These are phyloP conservation scores for Lycocerus yunnanus DNA, from an alignment of 2,888 invertebrate genomes.

Conservation along the genomic window DNA sequence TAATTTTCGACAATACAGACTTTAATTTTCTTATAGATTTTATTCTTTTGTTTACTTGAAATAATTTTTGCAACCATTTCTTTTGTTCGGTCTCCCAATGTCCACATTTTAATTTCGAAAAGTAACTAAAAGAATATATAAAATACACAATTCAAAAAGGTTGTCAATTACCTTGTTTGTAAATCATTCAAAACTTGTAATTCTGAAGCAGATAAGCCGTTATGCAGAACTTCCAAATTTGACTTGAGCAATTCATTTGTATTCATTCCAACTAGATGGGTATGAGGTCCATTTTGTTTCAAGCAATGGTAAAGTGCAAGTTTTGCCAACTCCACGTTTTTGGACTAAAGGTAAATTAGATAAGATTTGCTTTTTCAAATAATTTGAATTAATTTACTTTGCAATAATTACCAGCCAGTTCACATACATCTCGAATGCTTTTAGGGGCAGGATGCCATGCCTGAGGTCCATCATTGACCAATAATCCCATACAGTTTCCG, in stretches of 20 bases:
- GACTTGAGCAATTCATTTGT: conserved; percentile 63
- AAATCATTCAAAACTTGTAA: conserved; percentile 58
- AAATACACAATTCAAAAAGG: background rate
- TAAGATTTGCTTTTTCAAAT: background rate
- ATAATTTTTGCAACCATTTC: conserved; percentile 44
- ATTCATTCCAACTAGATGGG: conserved; percentile 79
- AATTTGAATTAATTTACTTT: conserved; percentile 56
- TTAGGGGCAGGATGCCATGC: conserved; percentile 80
- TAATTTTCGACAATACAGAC: background rate
- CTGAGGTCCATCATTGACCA: conserved; percentile 75
- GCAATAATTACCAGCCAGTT: conserved; percentile 67
- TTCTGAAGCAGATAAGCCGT: conserved; percentile 71
- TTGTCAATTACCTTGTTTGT: conserved; percentile 39
- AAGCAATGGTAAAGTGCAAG: conserved; percentile 71
- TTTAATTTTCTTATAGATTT: background rate
- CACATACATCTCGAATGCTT: conserved; percentile 65
- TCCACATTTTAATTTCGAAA: conserved; percentile 54
- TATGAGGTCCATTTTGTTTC: conserved; percentile 64
- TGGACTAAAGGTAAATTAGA: conserved; percentile 51
- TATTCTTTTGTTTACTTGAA: background rate
- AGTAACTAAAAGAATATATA: conserved; percentile 49
- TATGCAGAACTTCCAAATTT: conserved; percentile 67
- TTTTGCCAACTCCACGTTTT: conserved; percentile 70
- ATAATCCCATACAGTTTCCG: conserved; percentile 79
- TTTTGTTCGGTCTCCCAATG: conserved; percentile 70